Base-by-base conservation (phyloP, 1,140 invertebrate species). In the Conus ventricosus region DNA sequence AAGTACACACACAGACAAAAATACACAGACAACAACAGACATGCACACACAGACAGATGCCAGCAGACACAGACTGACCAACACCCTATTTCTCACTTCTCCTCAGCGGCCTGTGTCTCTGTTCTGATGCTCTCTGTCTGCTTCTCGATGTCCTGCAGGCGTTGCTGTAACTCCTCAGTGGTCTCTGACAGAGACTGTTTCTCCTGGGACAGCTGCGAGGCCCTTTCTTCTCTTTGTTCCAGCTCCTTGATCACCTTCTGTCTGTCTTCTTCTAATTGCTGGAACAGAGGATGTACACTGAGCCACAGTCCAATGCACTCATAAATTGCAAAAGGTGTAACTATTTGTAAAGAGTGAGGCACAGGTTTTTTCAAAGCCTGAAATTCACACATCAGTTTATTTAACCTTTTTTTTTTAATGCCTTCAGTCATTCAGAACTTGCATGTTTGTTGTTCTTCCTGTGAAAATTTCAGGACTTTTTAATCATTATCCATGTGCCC, bases 91-190 rank as follows among this genome's bases (percentile, higher is more conserved):
- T 71, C 87, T 84, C 53, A 94, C 93, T 88, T 93, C 76, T 89
- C 89, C 85, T 93, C 92, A 55, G 94, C 93, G 1, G 89, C 82
- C 11, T 90, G 84, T 85, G 93, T 94, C 25, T 93, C 93, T 0
- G 91, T 75, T 20, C 92, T 71, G n/a, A 94, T 81, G 27, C 27
- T 15, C 20, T 91, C 85, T 76, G 91, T 93, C 80, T 93, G 88
- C n/a, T 89, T 89, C 84, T 94, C 94, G 75, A 94, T 94, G 4
- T 91, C 87, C 80, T 88, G 81, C 13, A 94, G 90, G 27, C 91
- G 90, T 15, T 85, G 71, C 39, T 88, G 88, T 13, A 94, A 88
- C 75, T 89, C 87, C 53, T 92, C 90, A 27, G 91, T 90, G 10
- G 91, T 90, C 51, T 92, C 90, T 4, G 91, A 90, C 84, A 93